Conservation (phyloP, 2,113 vertebrate genomes). For the Phyllostomus hastatus region DNA sequence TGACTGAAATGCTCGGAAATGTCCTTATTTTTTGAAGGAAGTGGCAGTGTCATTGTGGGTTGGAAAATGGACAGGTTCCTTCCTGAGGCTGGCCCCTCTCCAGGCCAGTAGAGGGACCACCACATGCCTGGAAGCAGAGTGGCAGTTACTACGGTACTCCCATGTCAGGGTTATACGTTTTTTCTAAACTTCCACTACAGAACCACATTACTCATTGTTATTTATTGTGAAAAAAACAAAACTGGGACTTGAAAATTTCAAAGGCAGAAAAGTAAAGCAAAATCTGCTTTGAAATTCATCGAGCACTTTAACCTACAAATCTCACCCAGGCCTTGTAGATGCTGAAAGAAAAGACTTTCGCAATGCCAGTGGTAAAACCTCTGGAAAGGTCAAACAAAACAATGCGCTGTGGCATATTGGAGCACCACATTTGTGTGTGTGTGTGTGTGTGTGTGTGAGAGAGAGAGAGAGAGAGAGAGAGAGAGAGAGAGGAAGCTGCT, state of each 20-base stretch:
- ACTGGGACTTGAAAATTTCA: slow-evolving; percentile 26
- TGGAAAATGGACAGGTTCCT: not conserved
- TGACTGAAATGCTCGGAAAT: not conserved
- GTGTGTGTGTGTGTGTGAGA: not conserved
- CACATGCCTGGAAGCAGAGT: not conserved
- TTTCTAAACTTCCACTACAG: not conserved
- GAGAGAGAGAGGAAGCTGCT: not conserved
- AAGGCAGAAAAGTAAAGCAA: not conserved
- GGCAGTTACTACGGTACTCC: not conserved
- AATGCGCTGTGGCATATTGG: not conserved
- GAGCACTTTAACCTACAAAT: not conserved
- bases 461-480: no score
- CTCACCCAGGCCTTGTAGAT: not conserved
- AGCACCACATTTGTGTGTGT: not conserved
- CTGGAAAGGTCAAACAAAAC: not conserved
- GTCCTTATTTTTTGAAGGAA: not conserved
- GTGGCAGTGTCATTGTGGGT: not conserved
- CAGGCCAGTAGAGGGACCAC: not conserved
- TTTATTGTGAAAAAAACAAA: slow-evolving; percentile 9
- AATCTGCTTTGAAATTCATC: slow-evolving; percentile 23
- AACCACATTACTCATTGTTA: not conserved
- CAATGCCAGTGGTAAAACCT: slow-evolving; percentile 10
- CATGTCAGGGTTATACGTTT: not conserved
- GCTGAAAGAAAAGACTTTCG: slow-evolving; percentile 40
- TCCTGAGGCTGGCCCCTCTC: not conserved